Base-by-base conservation (phyloP, 1,140 invertebrate genomes). In the Eupristina koningsbergeri region DNA sequence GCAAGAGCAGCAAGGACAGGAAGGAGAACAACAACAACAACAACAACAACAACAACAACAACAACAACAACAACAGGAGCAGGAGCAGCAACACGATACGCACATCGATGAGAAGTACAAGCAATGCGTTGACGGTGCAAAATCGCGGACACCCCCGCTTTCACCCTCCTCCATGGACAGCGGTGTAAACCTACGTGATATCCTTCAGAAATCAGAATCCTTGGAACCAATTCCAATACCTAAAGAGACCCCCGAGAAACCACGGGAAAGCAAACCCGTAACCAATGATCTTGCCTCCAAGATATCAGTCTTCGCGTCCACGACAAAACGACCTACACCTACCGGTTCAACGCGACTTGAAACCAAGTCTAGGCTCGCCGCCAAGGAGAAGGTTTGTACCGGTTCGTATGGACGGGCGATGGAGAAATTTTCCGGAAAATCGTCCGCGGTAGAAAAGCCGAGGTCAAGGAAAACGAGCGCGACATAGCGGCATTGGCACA, bases 321-420 rank as follows among this genome's bases (percentile, higher is more conserved):
- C 22, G 34, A 29, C 45, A 22, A 73, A 71, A n/a, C 74, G 81
- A 22, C 47, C 19, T 19, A n/a, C 67, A 31, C 15, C 19, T 36
- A 41, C 1, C 39, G 67, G 67, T 22, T 67, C 31, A 71, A 84
- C 22, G 83, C 47, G 36, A 36, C 85, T 31, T 53, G 86, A 88
- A 39, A 36, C 78, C 47, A 81, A 73, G 29, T 69, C 78, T 83
- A 79, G 87, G 88, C 17, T 89, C 88, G 84, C 84, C 11, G 78
- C 31, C 36, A 85, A 82, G 92, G 93, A 91, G 0, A 91, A 92
- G 84, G 89, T 93, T 9, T 93, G 93, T 82, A 93, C 91, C 0
- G 93, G 93, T 0, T 93, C 93, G 29, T 93, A 93, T 74, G 93
- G 89, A 2, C 88, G 93, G 36, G 93, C 93, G 6, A 92, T 93